Evolutionary conservation across 1,140 invertebrate genomes (phyloP).

Genomic region (Drosophila repletoides): DNA sequence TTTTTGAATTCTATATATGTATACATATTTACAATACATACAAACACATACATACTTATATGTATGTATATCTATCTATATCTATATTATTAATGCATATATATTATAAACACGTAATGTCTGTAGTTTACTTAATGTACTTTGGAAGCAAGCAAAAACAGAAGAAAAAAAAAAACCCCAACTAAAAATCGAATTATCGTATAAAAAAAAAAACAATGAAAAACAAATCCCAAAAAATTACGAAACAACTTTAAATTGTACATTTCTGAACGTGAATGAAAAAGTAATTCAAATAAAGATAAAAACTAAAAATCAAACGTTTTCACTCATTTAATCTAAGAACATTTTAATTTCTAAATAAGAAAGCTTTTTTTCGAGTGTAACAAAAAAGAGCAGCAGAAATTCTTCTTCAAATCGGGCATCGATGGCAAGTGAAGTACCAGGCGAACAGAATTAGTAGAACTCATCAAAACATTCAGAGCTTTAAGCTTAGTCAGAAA

Average conservation of each 20-base stretch:
- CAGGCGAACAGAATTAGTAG: too few relatives aligned
- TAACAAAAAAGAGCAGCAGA: too few relatives aligned
- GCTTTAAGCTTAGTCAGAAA: too few relatives aligned
- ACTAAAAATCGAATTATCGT: constrained; percentile 19
- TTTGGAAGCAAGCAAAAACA: constrained; percentile 60
- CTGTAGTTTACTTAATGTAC: constrained; percentile 77
- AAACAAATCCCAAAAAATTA: constrained; percentile 25
- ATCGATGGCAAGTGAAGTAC: too few relatives aligned
- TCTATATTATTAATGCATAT: constrained; percentile 22
- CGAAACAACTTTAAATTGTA: constrained; percentile 62
- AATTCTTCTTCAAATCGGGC: too few relatives aligned
- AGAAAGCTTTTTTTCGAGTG: too few relatives aligned
- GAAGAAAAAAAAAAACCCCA: constrained; percentile 22
- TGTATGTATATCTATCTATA: constrained; percentile 15
- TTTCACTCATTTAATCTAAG: too few relatives aligned
- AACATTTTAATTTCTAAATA: too few relatives aligned
- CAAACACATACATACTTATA: constrained; percentile 27
- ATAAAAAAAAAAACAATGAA: constrained; percentile 25
- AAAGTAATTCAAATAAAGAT: constrained; percentile 53
- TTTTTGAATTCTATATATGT: constrained; percentile 77
- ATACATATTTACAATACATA: constrained; percentile 43
- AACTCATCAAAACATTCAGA: too few relatives aligned
- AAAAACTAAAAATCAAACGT: constrained; percentile 52
- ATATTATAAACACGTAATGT: constrained; percentile 57
- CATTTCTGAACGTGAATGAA: constrained; percentile 73